Percentiles rank a stretch among this genome's conserved stretches.
phyloP scores from a whole-genome alignment of 2,797 vertebrate species.

The Australoheros facetus region DNA sequence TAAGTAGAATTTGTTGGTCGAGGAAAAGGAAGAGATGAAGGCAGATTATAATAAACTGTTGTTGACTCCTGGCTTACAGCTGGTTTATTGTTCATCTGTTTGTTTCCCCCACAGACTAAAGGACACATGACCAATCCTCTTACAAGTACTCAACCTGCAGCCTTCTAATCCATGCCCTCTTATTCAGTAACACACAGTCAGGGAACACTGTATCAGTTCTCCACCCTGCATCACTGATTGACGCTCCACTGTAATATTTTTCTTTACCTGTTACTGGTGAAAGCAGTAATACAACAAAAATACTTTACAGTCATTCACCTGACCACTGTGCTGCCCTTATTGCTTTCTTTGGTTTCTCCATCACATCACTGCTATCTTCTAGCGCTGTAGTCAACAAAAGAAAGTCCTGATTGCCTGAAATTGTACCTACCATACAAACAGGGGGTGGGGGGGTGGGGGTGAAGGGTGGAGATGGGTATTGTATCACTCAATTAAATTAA shows the following conservation, averaged over 20 bases:
- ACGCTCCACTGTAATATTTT: neutral
- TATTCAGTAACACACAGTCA: constrained; percentile 15
- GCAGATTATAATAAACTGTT: constrained; percentile 62
- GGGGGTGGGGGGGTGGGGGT: no score
- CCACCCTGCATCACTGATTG: neutral
- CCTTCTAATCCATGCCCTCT: constrained; percentile 54
- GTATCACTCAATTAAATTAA: neutral
- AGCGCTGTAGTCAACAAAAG: neutral
- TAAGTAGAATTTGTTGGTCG: neutral
- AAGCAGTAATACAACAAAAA: neutral
- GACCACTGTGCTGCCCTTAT: neutral
- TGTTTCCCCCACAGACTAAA: constrained; percentile 48
- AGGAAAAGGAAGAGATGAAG: constrained; percentile 36
- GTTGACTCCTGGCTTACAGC: constrained; percentile 61
- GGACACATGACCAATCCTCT: constrained; percentile 68
- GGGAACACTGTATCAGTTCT: neutral
- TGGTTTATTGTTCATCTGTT: constrained; percentile 67
- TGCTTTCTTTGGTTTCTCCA: neutral
- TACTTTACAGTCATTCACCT: neutral
- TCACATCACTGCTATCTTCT: neutral
- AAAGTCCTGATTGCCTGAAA: no score
- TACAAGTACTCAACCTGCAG: constrained; percentile 54
- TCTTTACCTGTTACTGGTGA: neutral
- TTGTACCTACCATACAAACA: no score
- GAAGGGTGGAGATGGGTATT: neutral